Percentiles rank a stretch among this genome's conserved stretches.
phyloP scores from a whole-genome alignment of 2,888 invertebrate genomes.

The Seira ritae region DNA sequence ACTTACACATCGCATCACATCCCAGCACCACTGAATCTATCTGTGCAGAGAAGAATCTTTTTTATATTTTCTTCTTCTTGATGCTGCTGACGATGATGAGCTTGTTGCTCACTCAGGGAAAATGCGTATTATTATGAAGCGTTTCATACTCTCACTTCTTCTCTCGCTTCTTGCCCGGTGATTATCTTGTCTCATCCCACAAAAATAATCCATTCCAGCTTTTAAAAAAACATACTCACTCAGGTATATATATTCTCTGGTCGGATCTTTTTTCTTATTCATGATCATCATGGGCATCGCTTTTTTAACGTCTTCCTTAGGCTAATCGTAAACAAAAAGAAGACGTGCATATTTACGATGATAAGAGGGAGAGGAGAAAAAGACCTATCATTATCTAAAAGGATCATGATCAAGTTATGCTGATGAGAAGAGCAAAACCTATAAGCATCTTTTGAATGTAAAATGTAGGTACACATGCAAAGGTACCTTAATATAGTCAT shows the following conservation, averaged over 20 bases:
- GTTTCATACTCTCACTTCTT: slow-evolving; percentile 55
- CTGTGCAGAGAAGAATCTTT: no score
- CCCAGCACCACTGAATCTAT: no score
- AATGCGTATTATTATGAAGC: slow-evolving; percentile 42
- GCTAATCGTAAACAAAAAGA: not conserved
- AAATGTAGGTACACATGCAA: no score
- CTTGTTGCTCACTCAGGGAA: slow-evolving; percentile 44
- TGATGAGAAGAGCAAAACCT: slow-evolving; percentile 41
- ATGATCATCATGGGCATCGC: slow-evolving; percentile 15
- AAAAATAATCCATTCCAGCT: slow-evolving; percentile 62
- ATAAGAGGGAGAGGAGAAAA: slow-evolving; percentile 44
- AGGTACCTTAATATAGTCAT: no score
- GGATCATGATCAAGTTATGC: slow-evolving; percentile 52
- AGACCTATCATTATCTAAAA: slow-evolving; percentile 60
- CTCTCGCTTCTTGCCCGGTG: slow-evolving; percentile 51
- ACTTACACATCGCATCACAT: slow-evolving; percentile 26
- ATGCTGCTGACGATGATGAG: slow-evolving; percentile 42
- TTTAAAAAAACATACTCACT: not conserved
- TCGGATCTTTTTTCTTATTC: slow-evolving; percentile 24
- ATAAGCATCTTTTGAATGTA: no score
- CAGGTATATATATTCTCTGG: slow-evolving; percentile 22
- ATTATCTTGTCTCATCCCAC: slow-evolving; percentile 71
- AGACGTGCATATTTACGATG: slow-evolving; percentile 30
- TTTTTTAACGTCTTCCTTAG: slow-evolving; percentile 41
- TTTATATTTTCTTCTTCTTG: not conserved